A percentile compares a stretch with the other conserved stretches of the same genome.
phyloP scores from a whole-genome alignment of 2,888 invertebrate genomes.

The Frankliniella fusca region DNA sequence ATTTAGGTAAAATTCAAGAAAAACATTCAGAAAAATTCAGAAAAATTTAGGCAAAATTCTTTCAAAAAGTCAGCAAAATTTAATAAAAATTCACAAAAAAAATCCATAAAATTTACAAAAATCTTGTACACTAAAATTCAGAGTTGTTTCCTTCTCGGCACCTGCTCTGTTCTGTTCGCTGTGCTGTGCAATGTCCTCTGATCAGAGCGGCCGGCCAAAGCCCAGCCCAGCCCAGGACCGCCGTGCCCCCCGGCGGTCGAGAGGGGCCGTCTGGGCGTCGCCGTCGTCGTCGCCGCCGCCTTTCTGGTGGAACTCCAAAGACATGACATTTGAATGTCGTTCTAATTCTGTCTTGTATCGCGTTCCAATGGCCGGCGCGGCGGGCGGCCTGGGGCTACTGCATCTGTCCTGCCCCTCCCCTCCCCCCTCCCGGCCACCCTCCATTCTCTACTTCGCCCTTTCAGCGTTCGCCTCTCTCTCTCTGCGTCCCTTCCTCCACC shows the following conservation, averaged over 20 bases:
- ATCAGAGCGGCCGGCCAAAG: not conserved
- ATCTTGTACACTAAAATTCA: no score
- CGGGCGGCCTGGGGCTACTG: not conserved
- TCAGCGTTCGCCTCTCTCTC: not conserved
- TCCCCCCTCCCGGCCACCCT: not conserved
- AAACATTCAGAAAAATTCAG: no score
- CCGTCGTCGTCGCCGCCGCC: not conserved
- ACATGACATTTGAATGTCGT: slow-evolving; percentile 26
- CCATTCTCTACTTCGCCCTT: not conserved
- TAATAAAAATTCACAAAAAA: no score
- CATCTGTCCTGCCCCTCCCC: not conserved
- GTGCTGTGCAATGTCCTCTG: not conserved
- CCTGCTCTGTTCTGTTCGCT: no score
- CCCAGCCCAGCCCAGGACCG: not conserved
- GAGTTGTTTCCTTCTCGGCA: no score
- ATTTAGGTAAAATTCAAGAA: no score
- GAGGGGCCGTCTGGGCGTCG: not conserved
- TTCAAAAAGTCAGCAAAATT: no score
- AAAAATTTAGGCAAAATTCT: no score
- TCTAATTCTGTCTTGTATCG: slow-evolving; percentile 24
- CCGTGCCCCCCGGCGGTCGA: not conserved
- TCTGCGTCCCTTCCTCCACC: not conserved
- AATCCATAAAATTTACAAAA: no score
- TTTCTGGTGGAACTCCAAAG: slow-evolving; percentile 15
- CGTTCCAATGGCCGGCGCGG: slow-evolving; percentile 5